Conservation (phyloP, 2,113 vertebrate species). For the Electrona antarctica region DNA sequence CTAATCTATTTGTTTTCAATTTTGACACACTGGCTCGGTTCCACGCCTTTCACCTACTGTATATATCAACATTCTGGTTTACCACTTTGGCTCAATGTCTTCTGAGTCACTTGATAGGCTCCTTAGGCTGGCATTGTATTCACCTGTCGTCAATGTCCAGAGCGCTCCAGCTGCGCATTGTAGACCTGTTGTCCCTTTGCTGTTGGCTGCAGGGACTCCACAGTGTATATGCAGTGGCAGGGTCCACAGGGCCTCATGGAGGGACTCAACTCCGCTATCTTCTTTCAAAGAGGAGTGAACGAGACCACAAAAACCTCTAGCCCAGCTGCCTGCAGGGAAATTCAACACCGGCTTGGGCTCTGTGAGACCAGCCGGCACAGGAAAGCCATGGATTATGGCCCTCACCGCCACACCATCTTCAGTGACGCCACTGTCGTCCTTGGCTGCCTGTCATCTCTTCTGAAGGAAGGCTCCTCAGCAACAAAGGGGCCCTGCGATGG, state of each 20-base stretch:
- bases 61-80: slow-evolving; percentile 42
- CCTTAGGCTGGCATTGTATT: slow-evolving; percentile 30
- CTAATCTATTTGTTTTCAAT: slow-evolving; percentile 22
- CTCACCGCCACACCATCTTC: slow-evolving; percentile 46
- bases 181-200: slow-evolving; percentile 28
- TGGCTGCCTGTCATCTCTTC: slow-evolving; percentile 37
- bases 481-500: slow-evolving; percentile 20
- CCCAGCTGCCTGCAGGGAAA: slow-evolving; percentile 58
- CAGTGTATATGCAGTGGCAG: slow-evolving; percentile 33
- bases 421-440: slow-evolving; percentile 41
- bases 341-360: slow-evolving; percentile 22
- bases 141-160: slow-evolving; percentile 48
- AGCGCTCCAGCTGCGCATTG: slow-evolving; percentile 46
- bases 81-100: slow-evolving; percentile 45
- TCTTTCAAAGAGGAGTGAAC: slow-evolving; percentile 65
- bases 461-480: slow-evolving; percentile 24
- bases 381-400: slow-evolving; percentile 73
- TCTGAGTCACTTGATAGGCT: slow-evolving; percentile 43
- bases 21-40: slow-evolving; percentile 43
- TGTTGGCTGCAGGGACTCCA: slow-evolving; percentile 26
- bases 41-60: slow-evolving; percentile 23
- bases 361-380: slow-evolving; percentile 58
- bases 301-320: slow-evolving; percentile 46
- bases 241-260: slow-evolving; percentile 61
- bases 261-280: slow-evolving; percentile 51